Evolutionary conservation across 2,797 vertebrate genomes (phyloP), one percentile per base, ranked within the genome.

Genomic region (Sternarchorhynchus goeldii): DNA sequence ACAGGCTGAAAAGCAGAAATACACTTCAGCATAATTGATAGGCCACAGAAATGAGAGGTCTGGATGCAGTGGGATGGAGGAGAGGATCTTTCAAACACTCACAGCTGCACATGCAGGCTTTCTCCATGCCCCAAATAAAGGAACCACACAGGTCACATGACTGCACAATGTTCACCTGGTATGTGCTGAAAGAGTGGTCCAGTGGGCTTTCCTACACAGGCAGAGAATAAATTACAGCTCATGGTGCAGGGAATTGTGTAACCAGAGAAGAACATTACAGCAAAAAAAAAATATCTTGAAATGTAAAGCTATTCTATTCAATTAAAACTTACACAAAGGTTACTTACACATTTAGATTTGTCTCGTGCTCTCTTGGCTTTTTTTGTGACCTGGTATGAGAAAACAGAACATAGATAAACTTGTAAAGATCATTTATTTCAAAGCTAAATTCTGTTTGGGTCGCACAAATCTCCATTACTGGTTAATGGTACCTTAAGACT

Each of bases 41-140:
- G 10, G 14, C 32, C 36, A 70, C 12, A 3, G 16, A 59, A 17
- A 20, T 8, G 18, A 18, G 17, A 18, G 7, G 12, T 16, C 50
- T 12, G 29, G 17, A 59, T 57, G n/a, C 4, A 53, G 1, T 5
- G 16, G 18, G 34, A 63, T 36, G 32, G 3, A 73, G 75, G 36
- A 34, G 57, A 21, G 58, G 20, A 45, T 66, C 50, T 32, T 75
- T 58, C 59, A 58, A 39, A 75, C 78, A 89, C 97, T 92, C 85
- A 99, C 97, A 93, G 0, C 94, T 95, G 90, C 97, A 99, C 85
- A 99, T 96, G 87, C 93, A 95, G 53, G 96, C 96, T 85, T 96
- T 99, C 83, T 99, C 97, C 97, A 99, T 99, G 41, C 93, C 95
- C 96, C 97, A 98, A 88, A 99, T 96, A 88, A 92, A 97, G 63